Conservation (phyloP, 2,113 vertebrate genomes). For the Chionodraco myersi region DNA sequence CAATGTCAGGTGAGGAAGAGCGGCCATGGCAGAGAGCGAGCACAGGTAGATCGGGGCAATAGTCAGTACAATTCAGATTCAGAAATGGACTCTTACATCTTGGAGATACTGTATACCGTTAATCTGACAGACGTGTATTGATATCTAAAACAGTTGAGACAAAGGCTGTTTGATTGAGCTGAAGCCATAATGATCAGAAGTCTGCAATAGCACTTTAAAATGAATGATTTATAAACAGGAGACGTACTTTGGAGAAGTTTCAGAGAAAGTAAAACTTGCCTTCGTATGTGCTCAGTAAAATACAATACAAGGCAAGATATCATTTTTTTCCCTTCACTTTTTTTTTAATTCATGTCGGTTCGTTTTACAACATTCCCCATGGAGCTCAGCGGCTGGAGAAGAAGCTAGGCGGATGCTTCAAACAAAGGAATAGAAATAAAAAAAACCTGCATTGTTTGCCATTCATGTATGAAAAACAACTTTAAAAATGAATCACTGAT, state of each 20-base stretch:
- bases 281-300: neutral
- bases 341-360: neutral
- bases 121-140: conserved; percentile 15
- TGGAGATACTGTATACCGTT: neutral
- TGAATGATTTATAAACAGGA: conserved; percentile 19
- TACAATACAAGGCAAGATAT: neutral
- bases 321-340: too few species aligned
- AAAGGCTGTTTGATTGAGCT: neutral
- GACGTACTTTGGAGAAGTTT: conserved; percentile 6
- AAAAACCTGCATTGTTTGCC: too few species aligned
- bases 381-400: neutral
- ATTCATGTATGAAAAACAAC: too few species aligned
- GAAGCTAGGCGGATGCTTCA: neutral
- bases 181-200: neutral
- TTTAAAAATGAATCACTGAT: too few species aligned
- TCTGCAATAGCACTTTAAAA: conserved; percentile 3
- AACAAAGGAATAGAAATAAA: neutral
- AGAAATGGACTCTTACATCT: neutral
- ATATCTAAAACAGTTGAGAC: conserved; percentile 4
- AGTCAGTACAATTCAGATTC: neutral
- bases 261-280: neutral
- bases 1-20: neutral
- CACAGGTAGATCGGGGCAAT: neutral
- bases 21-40: neutral
- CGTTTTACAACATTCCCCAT: neutral